Evolutionary conservation across 2,888 invertebrate species (phyloP).

Genomic region (Drosophila melanosoma): DNA sequence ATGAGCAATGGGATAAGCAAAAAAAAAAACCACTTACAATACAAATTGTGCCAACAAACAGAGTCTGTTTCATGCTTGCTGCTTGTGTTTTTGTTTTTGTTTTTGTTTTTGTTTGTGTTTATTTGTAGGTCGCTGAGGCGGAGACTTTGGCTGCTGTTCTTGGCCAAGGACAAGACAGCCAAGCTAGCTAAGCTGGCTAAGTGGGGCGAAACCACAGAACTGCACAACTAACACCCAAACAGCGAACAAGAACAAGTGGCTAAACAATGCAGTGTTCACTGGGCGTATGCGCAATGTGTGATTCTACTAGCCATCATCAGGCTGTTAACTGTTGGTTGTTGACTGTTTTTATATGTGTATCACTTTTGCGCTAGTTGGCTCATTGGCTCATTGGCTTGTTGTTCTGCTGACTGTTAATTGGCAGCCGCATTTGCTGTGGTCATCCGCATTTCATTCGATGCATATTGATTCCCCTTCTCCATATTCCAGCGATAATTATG

Average conservation of each 20-base stretch:
- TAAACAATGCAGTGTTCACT: background rate
- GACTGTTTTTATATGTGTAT: background rate
- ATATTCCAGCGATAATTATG: background rate
- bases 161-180: slow-evolving; percentile 24
- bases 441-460: slow-evolving; percentile 1
- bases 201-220: slow-evolving; percentile 6
- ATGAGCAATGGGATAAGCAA: slow-evolving; percentile 4
- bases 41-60: background rate
- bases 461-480: background rate
- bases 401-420: background rate
- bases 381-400: background rate
- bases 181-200: background rate
- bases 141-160: slow-evolving; percentile 15
- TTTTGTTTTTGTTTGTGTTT: background rate
- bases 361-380: background rate
- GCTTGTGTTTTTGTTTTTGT: background rate
- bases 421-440: background rate
- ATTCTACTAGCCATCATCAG: background rate
- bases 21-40: slow-evolving; percentile 15
- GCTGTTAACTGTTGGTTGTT: background rate
- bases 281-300: slow-evolving; percentile 36
- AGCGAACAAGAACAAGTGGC: background rate
- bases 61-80: background rate
- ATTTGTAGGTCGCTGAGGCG: slow-evolving; percentile 3
- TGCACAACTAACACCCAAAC: slow-evolving; percentile 17